These are phyloP conservation scores for Orestias chungarensis DNA, from an alignment of 2,797 vertebrate species.

Conservation along the genomic window DNA sequence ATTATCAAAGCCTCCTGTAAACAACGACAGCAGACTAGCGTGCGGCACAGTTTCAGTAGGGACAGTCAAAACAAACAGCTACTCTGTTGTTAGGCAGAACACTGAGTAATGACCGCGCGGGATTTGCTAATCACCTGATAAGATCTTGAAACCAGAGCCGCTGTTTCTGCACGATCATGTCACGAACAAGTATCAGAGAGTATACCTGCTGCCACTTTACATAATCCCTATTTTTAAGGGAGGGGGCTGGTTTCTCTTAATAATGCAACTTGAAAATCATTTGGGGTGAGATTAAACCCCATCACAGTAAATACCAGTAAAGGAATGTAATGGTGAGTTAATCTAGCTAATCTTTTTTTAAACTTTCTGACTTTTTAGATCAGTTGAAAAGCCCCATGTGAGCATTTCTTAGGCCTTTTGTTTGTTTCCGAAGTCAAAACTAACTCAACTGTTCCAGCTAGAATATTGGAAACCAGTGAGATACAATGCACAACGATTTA, in stretches of 20 bases:
- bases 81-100: slow-evolving; percentile 62
- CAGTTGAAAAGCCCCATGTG: background rate
- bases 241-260: background rate
- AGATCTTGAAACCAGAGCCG: slow-evolving; percentile 62
- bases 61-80: slow-evolving; percentile 56
- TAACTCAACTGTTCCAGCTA: background rate
- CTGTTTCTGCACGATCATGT: slow-evolving; percentile 25
- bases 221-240: background rate
- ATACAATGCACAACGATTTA: background rate
- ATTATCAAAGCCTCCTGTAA: background rate
- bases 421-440: background rate
- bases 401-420: background rate
- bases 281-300: background rate
- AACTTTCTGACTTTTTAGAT: background rate
- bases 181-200: slow-evolving; percentile 7
- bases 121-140: slow-evolving; percentile 64
- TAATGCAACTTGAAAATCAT: background rate
- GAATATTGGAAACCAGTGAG: background rate
- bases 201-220: slow-evolving; percentile 11
- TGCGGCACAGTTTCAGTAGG: slow-evolving; percentile 41
- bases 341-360: too few relatives aligned
- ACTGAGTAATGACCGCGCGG: slow-evolving; percentile 46
- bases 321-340: background rate
- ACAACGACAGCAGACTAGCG: slow-evolving; percentile 22
- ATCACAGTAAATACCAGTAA: background rate